Evolutionary conservation across 2,113 vertebrate species (phyloP), one percentile per base, ranked within the genome.

Genomic region (Nymphicus hollandicus): DNA sequence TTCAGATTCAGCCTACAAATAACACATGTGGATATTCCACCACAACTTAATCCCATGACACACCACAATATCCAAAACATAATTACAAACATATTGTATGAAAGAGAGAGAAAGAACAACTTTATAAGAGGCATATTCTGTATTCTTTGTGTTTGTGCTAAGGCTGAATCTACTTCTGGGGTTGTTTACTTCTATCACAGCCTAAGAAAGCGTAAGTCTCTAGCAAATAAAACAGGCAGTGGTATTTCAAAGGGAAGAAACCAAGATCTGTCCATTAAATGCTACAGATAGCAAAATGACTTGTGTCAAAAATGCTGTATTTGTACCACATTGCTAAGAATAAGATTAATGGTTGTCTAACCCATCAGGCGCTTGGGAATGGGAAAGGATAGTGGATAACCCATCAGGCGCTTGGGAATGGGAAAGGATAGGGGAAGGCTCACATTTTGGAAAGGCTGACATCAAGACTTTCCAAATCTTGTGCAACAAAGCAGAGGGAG

Each of bases 31-130:
- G 73, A 20, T 14, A 6, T 33, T n/a, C 86, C 84, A 88, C 19
- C 81, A 28, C 66, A n/a, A 63, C 72, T 44, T 16, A 19, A 69
- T 89, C 87, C 77, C 69, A n/a, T 19, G 70, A 65, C 89, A 89
- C 31, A 15, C 37, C 66, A 56, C 53, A 29, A 20, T 28, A 61
- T 27, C 52, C 11, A 83, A 92, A 96, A 81, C 63, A 55, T 52
- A 81, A 94, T 63, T 93, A 83, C 79, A 37, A 73, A 68, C 64
- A 17, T 27, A 35, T 4, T n/a, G 47, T 12, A 81, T 5, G 47
- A 49, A 31, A 72, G 31, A 63, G n/a, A 52, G 18, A 81, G 44
- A 68, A 87, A 0, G 17, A 43, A 17, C 39, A 13, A 6, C 47
- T 9, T 49, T 46, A 19, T 4, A 11, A 52, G 66, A 60, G 47